phyloP scores from a whole-genome alignment of 92 coral and sea anemone species.

The Parazoanthus swiftii region DNA sequence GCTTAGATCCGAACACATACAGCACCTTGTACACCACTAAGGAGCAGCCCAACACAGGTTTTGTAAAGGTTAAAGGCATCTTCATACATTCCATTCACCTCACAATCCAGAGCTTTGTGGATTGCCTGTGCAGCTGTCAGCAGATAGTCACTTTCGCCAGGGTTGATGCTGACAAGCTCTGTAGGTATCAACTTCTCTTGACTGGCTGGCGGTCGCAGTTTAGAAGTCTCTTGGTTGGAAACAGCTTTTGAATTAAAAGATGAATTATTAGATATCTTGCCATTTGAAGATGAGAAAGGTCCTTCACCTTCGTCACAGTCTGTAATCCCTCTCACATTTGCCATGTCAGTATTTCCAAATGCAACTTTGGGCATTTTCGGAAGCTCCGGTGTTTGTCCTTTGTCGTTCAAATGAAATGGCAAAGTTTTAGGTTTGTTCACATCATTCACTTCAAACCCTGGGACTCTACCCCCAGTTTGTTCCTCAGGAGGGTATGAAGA shows the following conservation, averaged over 20 bases:
- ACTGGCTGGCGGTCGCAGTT: not conserved
- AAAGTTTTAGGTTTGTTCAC: not conserved
- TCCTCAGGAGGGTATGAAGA: not conserved
- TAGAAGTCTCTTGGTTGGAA: not conserved
- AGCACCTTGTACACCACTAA: constrained; percentile 95
- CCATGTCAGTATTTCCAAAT: not conserved
- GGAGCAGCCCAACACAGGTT: constrained; percentile 87
- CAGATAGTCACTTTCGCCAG: constrained; percentile 78
- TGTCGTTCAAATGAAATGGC: not conserved
- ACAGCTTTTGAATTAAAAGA: not conserved
- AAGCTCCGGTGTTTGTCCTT: not conserved
- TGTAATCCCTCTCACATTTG: not conserved
- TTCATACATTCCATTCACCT: constrained; percentile 87
- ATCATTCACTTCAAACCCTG: not conserved
- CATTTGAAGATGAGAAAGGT: not conserved
- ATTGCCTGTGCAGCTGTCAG: constrained; percentile 88
- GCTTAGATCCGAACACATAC: not conserved
- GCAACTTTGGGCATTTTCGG: not conserved
- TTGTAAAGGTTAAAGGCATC: constrained; percentile 92
- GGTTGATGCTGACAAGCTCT: constrained; percentile 60
- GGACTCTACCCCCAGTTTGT: not conserved
- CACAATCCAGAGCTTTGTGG: constrained; percentile 84
- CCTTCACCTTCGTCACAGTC: not conserved
- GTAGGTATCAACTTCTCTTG: constrained; percentile 41
- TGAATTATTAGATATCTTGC: not conserved